Base-by-base conservation (phyloP, 2,113 vertebrate species). In the Hippocampus zosterae region DNA sequence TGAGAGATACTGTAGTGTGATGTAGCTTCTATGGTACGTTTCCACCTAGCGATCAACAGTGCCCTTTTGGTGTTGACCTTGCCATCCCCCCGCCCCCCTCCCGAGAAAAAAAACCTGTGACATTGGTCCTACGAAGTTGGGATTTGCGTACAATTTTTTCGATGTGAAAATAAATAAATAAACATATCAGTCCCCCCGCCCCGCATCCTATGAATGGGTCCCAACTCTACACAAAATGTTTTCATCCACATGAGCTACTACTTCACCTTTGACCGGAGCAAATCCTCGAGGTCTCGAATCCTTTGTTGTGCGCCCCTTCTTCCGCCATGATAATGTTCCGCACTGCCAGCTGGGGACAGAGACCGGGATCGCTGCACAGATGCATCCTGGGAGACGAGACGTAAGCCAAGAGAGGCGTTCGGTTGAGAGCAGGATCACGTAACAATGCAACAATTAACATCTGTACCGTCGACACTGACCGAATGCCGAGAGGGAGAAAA, bases 351-450 rank as follows among this genome's bases (percentile, higher is more conserved):
- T 78, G 93, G 95, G 93, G 96, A 98, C 90, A 96, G 90, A 90
- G 96, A 97, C 93, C 94, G 94, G 93, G 95, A 95, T 88, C 88
- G 89, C 90, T 94, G 95, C 92, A 95, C 93, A 94, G 93, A 92
- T 94, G 93, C 90, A 89, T 90, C 90, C 95, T 96, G 75, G 72
- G 92, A 93, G 33, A 37, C 6, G 33, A 37, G 86, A 93, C 90
- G 92, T 90, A 91, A 92, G 93, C 90, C 11, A 16, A 94, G 91
- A 91, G 92, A 83, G 62, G 75, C 70, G 78, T 50, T 62, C 70
- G 61, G 61, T 82, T 92, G 90, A 94, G 91, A 88, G 92, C 91
- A 91, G 88, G 69, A 68, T 74, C 92, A 91, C 77, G 93, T 93
- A 91, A 48, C 52, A 92, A 91, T 92, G 93, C 91, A 83, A 94